Evolutionary conservation across 2,113 vertebrate genomes (phyloP).

Genomic region (Scopus umbretta): DNA sequence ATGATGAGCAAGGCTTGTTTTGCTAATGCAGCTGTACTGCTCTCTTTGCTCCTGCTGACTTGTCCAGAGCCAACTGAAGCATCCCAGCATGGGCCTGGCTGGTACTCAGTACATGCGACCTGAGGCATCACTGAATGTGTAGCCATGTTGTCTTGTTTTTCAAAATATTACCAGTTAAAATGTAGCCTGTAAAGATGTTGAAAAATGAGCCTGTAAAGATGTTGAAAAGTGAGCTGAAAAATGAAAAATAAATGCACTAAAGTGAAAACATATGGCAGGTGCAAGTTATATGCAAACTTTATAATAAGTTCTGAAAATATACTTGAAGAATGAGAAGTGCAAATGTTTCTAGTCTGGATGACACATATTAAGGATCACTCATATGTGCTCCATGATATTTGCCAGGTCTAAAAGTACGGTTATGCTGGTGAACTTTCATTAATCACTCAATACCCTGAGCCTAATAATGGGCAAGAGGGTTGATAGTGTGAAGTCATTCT

Average conservation of each 20-base stretch:
- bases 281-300: not conserved
- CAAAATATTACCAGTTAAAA: not conserved
- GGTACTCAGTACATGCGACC: not conserved
- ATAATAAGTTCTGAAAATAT: not conserved
- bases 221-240: not conserved
- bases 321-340: not conserved
- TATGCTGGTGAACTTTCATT: not conserved
- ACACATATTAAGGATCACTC: not conserved
- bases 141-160: not conserved
- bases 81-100: not conserved
- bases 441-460: not conserved
- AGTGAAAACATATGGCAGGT: conserved; percentile 30
- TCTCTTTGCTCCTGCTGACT: not conserved
- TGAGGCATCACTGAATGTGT: accelerated
- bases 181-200: not conserved
- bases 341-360: not conserved
- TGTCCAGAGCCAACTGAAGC: not conserved
- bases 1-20: not conserved
- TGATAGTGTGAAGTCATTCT: not conserved
- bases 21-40: not conserved
- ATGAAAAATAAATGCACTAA: not conserved
- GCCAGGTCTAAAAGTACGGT: not conserved
- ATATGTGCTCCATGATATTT: not conserved
- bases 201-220: not conserved
- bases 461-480: not conserved